Percentiles rank a stretch among this genome's conserved stretches.
Conservation (phyloP, 2,888 invertebrate species). For the Cantharis lateralis region DNA sequence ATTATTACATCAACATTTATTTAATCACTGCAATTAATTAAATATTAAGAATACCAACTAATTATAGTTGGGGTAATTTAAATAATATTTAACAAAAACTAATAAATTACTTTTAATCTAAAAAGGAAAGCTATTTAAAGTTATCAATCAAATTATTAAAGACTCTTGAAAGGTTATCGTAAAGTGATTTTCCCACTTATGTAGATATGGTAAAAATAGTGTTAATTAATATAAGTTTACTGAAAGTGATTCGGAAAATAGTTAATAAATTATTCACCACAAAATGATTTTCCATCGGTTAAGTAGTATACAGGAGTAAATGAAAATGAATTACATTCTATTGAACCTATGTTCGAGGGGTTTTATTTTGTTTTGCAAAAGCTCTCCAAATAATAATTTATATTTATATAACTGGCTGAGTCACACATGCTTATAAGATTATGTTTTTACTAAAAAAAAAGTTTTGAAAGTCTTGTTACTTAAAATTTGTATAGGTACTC, state of each 20-base stretch:
- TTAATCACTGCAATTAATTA: background rate
- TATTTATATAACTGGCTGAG: background rate
- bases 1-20: background rate
- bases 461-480: background rate
- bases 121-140: background rate
- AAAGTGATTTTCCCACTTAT: background rate
- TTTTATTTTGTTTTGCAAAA: background rate
- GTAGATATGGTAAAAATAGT: background rate
- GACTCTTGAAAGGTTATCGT: background rate
- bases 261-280: background rate
- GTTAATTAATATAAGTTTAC: background rate
- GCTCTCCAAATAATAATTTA: background rate
- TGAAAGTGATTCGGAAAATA: background rate
- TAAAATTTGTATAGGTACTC: background rate
- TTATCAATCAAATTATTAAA: background rate
- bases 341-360: background rate
- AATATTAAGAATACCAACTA: background rate
- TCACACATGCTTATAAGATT: background rate
- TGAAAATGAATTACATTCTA: too few species aligned
- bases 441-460: background rate
- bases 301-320: background rate
- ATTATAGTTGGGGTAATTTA: background rate
- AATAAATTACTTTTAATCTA: background rate
- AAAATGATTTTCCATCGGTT: background rate
- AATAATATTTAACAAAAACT: background rate